Base-by-base conservation (phyloP, 2,797 vertebrate species). In the Ateles fusciceps region DNA sequence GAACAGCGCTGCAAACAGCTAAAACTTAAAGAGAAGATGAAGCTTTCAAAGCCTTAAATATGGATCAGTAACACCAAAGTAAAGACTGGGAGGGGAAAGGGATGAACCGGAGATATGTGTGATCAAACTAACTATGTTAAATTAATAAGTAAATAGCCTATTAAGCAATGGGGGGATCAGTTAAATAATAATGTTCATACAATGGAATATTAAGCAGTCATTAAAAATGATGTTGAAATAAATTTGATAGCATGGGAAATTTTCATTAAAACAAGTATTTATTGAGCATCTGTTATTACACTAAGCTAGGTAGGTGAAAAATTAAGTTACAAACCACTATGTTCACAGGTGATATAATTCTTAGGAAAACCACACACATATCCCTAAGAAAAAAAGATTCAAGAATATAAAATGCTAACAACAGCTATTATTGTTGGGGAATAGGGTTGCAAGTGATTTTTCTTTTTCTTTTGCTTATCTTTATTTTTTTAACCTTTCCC, bases 401-500 rank as follows among this genome's bases (percentile, higher is more conserved):
- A 61, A 90, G 48, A 96, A 22, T 24, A 91, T 15, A 90, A 96
- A 89, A 93, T 89, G 7, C 44, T 87, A 89, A 71, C 50, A 86
- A 71, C 50, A 81, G 46, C 39, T 93, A 86, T 71, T 78, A 85
- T 24, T 94, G 28, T 17, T 95, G 10, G 22, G 71, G 55, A 89
- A 46, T 22, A 3, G 13, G n/a, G 46, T 28, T 92, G n/a, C 4
- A 78, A 24, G 13, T 78, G 14, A 64, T 74, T 61, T 92, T 36
- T 33, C 85, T 85, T 83, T 50, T 81, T 19, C 13, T 39, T 81
- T 91, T 83, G 6, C 44, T 83, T 94, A 80, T 39, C 39, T 83
- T 84, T 44, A 59, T 93, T 91, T 86, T 86, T 86, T 55, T 64
- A 96, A 92, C 2, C 15, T 68, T 78, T 48, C 21, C 30, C 28